Percentiles rank a stretch among this genome's conserved stretches.
These are phyloP conservation scores for Labeo rohita DNA, from an alignment of 2,113 vertebrate genomes.

Conservation along the genomic window DNA sequence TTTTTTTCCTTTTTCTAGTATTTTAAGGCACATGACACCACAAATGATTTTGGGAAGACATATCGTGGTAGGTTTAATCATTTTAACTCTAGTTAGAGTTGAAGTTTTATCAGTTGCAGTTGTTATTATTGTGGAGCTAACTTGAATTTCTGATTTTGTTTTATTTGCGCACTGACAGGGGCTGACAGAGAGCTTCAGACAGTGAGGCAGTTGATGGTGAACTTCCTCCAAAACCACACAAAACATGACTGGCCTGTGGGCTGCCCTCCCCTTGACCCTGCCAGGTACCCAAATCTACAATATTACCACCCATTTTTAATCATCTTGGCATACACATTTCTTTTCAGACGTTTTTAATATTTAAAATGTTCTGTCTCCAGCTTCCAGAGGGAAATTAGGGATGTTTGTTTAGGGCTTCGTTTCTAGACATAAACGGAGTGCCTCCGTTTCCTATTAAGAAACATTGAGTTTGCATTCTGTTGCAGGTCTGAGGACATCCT, in stretches of 20 bases:
- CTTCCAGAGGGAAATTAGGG: background rate
- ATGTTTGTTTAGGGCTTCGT: slow-evolving; percentile 1
- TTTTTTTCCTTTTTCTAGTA: slow-evolving; percentile 72
- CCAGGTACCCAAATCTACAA: slow-evolving; percentile 67
- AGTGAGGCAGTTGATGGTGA: slow-evolving; percentile 85
- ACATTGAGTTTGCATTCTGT: background rate
- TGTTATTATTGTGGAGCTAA: background rate
- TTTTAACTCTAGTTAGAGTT: background rate
- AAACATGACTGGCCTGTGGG: slow-evolving; percentile 72
- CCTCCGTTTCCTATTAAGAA: background rate
- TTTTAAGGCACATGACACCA: slow-evolving; percentile 84
- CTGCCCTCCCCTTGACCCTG: slow-evolving; percentile 80
- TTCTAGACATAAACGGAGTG: background rate
- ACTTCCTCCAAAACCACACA: slow-evolving; percentile 91
- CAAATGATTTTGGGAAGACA: slow-evolving; percentile 81
- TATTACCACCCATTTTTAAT: background rate
- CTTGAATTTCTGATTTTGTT: background rate
- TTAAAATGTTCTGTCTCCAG: background rate
- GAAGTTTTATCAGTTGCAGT: background rate
- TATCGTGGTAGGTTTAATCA: slow-evolving; percentile 81
- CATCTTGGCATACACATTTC: background rate
- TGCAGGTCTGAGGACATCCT: slow-evolving; percentile 73
- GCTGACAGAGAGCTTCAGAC: slow-evolving; percentile 83
- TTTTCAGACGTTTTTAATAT: background rate
- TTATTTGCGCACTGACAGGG: slow-evolving; percentile 63